Percentiles rank a stretch among this genome's conserved stretches.
phyloP scores from a whole-genome alignment of 2,888 invertebrate genomes.

The Oscheius sp. region DNA sequence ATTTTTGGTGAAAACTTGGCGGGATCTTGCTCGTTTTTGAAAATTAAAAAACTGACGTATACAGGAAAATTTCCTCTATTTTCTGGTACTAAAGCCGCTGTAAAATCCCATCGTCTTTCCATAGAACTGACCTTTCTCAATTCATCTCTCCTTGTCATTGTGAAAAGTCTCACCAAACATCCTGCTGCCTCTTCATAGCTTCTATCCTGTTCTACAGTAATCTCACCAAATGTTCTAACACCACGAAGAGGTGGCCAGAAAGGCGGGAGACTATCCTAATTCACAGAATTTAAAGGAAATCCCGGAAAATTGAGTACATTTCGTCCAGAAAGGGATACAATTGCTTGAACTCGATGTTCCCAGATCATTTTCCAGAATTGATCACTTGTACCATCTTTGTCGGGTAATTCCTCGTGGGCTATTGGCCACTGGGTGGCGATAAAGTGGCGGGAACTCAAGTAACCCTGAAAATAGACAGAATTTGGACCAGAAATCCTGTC shows the following conservation, averaged over 20 bases:
- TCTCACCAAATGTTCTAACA: conserved; percentile 9
- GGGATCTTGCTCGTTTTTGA: too few species aligned
- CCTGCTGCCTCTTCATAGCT: conserved; percentile 26
- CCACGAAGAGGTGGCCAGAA: conserved; percentile 22
- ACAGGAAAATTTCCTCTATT: neutral
- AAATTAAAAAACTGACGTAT: too few species aligned
- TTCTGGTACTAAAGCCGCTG: neutral
- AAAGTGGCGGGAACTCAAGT: conserved; percentile 38
- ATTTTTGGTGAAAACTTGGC: too few species aligned
- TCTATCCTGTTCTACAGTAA: conserved; percentile 14
- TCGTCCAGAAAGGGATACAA: conserved; percentile 64
- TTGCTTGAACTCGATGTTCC: conserved; percentile 60
- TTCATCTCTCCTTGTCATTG: conserved; percentile 49
- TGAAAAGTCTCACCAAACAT: neutral
- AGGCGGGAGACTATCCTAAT: conserved; percentile 10
- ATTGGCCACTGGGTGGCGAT: conserved; percentile 63
- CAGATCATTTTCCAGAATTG: conserved; percentile 71
- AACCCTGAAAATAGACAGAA: conserved; percentile 21
- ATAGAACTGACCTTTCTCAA: conserved; percentile 46
- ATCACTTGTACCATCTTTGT: conserved; percentile 21
- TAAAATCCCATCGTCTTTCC: neutral
- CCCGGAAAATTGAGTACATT: neutral
- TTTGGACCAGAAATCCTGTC: neutral
- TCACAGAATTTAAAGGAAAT: neutral
- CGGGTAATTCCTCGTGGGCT: conserved; percentile 12